These are phyloP conservation scores for Platorchestia sp. DNA, from an alignment of 1,140 invertebrate genomes.

Conservation along the genomic window DNA sequence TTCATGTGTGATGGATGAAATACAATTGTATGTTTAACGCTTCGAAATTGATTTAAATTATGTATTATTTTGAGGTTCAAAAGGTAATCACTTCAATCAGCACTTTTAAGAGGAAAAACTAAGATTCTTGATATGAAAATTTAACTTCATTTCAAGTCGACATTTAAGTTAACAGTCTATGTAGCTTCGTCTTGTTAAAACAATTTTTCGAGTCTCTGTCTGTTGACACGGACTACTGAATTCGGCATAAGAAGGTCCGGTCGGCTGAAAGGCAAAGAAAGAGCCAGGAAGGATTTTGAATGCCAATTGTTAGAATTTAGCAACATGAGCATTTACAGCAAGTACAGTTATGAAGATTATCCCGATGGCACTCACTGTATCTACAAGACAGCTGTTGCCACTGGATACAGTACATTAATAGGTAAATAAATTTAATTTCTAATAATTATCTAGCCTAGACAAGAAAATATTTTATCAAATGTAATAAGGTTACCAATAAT, in stretches of 20 bases:
- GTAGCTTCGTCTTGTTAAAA: no score
- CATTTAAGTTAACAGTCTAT: no score
- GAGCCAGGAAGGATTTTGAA: neutral
- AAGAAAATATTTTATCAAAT: neutral
- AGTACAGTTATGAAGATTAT: slow-evolving; percentile 33
- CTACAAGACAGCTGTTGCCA: neutral
- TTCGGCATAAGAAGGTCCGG: neutral
- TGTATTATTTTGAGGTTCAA: no score
- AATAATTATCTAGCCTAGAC: neutral
- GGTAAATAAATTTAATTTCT: neutral
- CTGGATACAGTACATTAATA: neutral
- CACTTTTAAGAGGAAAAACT: no score
- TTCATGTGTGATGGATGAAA: no score
- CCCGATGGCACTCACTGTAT: slow-evolving; percentile 34
- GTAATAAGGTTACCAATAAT: no score
- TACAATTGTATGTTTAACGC: no score
- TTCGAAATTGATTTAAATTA: no score
- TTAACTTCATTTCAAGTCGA: no score
- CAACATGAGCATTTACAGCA: neutral
- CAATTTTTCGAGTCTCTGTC: neutral
- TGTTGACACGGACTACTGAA: neutral
- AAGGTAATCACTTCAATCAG: no score
- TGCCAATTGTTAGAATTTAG: neutral
- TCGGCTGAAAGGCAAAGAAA: neutral
- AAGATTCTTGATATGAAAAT: no score